These are phyloP conservation scores for Drosophila meridionalis DNA, from an alignment of 2,888 invertebrate species.

Conservation along the genomic window DNA sequence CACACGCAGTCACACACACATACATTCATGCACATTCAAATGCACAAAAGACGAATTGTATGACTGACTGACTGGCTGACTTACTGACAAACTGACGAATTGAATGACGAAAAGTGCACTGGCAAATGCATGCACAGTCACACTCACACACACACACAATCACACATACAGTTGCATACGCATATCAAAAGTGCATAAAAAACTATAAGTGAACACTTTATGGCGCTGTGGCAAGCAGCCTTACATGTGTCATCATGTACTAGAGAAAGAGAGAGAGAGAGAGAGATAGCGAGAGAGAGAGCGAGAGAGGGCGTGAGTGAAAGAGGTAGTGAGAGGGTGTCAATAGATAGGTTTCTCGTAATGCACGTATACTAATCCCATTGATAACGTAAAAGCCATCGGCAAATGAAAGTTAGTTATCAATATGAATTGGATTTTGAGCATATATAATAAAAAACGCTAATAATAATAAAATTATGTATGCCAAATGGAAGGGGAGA, in stretches of 20 bases:
- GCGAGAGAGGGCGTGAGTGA: neutral
- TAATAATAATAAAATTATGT: conserved; percentile 16
- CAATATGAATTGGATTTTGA: conserved; percentile 25
- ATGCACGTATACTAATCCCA: conserved; percentile 52
- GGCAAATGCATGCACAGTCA: conserved; percentile 65
- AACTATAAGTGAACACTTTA: conserved; percentile 74
- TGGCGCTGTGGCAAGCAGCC: conserved; percentile 65
- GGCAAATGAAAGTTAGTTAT: conserved; percentile 54
- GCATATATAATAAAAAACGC: conserved; percentile 3
- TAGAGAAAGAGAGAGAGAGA: neutral
- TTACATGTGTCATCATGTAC: conserved; percentile 56
- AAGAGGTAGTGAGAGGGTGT: neutral
- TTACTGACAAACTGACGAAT: conserved; percentile 59
- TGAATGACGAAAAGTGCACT: conserved; percentile 71
- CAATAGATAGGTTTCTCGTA: conserved; percentile 4
- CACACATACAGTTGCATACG: conserved; percentile 21
- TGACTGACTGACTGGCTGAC: conserved; percentile 40
- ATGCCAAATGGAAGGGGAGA: neutral
- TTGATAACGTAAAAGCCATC: conserved; percentile 58
- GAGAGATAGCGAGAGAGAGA: neutral
- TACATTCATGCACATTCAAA: conserved; percentile 13
- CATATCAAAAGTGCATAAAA: conserved; percentile 75
- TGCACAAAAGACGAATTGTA: conserved; percentile 56
- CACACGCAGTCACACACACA: conserved; percentile 16
- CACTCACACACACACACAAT: conserved; percentile 18